phyloP scores from a whole-genome alignment of 2,888 invertebrate genomes.

The Anaspis maculata region DNA sequence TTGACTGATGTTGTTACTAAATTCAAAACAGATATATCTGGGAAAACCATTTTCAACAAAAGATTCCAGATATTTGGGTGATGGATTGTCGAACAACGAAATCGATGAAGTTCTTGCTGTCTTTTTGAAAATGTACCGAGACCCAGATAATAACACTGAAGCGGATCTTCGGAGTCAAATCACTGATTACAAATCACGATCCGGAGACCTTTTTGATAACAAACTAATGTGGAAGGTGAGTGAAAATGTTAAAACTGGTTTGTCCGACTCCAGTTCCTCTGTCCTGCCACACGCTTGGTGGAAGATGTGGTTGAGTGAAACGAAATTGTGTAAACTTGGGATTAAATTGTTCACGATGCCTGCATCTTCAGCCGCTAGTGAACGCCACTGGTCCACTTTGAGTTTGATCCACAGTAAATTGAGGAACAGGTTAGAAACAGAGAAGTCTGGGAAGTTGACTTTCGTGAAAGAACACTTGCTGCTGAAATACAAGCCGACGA shows the following conservation, averaged over 20 bases:
- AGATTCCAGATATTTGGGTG: not conserved
- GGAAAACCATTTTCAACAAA: not conserved
- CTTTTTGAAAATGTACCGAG: not conserved
- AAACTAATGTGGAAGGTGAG: not conserved
- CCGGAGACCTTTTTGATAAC: not conserved
- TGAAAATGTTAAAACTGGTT: not conserved
- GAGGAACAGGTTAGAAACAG: not conserved
- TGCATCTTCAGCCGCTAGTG: not conserved
- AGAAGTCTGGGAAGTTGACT: not conserved
- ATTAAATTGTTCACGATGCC: not conserved
- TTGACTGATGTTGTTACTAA: not conserved
- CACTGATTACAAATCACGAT: not conserved
- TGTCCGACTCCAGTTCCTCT: not conserved
- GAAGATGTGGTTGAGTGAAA: not conserved
- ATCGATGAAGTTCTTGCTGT: not conserved
- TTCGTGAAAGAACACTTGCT: not conserved
- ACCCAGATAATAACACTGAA: not conserved
- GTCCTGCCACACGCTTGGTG: not conserved
- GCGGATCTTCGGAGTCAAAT: not conserved
- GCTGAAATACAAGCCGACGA: not conserved
- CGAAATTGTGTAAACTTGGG: not conserved
- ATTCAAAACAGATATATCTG: not conserved
- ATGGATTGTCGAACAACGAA: not conserved
- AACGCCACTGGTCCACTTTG: not conserved
- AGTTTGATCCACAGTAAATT: not conserved